A percentile compares a stretch with the other conserved stretches of the same genome.
Conservation (phyloP, 92 coral and sea anemone genomes). For the Epizoanthus ramosus region DNA sequence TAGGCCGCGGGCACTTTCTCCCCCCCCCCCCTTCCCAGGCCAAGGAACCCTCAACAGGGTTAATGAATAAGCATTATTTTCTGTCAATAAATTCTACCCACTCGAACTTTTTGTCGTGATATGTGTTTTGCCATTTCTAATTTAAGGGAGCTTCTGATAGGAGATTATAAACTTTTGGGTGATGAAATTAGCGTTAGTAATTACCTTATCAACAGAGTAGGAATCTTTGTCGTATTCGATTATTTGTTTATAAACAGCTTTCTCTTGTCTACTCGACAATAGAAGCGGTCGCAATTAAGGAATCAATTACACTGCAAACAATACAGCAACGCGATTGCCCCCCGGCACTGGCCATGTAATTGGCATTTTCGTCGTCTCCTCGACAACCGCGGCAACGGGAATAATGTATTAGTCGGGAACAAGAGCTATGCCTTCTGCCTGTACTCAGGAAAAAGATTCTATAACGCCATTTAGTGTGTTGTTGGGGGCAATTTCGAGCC, state of each 20-base stretch:
- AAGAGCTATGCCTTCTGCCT: constrained; percentile 40
- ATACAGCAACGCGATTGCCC: neutral
- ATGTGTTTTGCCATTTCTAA: too few species aligned
- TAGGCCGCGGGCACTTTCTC: too few species aligned
- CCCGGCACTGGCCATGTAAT: neutral
- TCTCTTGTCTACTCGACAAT: constrained; percentile 30
- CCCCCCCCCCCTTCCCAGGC: too few species aligned
- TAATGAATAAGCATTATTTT: too few species aligned
- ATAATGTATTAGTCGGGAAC: neutral
- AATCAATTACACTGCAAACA: neutral
- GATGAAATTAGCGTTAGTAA: neutral
- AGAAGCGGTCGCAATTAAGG: neutral
- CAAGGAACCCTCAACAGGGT: too few species aligned
- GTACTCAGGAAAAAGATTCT: neutral
- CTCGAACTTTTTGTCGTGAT: too few species aligned
- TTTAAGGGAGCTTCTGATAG: too few species aligned
- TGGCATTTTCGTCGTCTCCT: neutral
- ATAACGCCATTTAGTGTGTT: constrained; percentile 71
- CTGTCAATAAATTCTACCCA: too few species aligned
- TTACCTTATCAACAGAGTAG: neutral
- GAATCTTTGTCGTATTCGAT: neutral
- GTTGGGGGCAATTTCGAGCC: constrained; percentile 76
- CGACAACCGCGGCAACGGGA: constrained; percentile 10
- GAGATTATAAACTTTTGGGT: neutral
- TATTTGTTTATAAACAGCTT: constrained; percentile 2